Evolutionary conservation across 2,888 invertebrate genomes (phyloP).

Genomic region (Drosophila subquinaria): DNA sequence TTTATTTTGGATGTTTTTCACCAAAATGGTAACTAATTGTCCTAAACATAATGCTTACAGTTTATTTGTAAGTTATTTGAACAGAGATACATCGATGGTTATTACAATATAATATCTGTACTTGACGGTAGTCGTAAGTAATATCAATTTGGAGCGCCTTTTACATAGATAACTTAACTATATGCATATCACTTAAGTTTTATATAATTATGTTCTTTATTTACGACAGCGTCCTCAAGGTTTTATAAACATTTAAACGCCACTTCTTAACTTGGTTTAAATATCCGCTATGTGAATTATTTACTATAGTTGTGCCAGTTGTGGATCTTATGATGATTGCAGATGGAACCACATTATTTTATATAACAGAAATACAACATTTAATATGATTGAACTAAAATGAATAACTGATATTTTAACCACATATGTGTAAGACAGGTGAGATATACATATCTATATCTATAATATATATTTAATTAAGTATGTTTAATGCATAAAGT

Average conservation of each 20-base stretch:
- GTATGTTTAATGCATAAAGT: constrained; percentile 53
- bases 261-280: constrained; percentile 9
- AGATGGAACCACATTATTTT: constrained; percentile 31
- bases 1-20: constrained; percentile 55
- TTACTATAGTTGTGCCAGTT: constrained; percentile 39
- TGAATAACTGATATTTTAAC: constrained; percentile 2
- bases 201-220: constrained; percentile 33
- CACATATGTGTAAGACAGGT: constrained; percentile 18
- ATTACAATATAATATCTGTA: constrained; percentile 43
- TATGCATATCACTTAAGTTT: constrained; percentile 61
- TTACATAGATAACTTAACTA: constrained; percentile 51
- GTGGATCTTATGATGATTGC: constrained; percentile 34
- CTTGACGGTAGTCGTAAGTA: constrained; percentile 21
- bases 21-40: constrained; percentile 55
- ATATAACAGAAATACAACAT: constrained; percentile 42
- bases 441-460: constrained; percentile 9
- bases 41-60: constrained; percentile 55
- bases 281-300: constrained; percentile 27
- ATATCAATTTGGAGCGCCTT: constrained; percentile 60
- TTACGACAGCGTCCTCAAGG: constrained; percentile 34
- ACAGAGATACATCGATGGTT: constrained; percentile 63
- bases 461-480: constrained; percentile 14
- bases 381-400: constrained; percentile 22
- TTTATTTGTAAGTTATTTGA: constrained; percentile 52
- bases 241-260: constrained; percentile 60